A percentile compares a stretch with the other conserved stretches of the same genome.
These are phyloP conservation scores for Carposina sasakii DNA, from an alignment of 1,140 invertebrate genomes.

Conservation along the genomic window DNA sequence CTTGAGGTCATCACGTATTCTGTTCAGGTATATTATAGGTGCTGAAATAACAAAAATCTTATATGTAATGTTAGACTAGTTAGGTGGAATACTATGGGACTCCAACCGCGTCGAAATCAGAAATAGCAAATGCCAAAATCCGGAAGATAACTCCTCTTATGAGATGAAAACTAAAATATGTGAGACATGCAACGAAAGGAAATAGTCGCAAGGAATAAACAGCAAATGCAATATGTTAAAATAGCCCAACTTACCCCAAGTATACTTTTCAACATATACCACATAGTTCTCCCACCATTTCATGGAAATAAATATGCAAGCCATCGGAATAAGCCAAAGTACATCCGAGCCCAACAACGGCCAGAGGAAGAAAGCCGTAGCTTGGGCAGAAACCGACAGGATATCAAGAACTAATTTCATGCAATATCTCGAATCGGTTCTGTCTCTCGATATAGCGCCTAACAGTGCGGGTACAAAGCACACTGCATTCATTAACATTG, in stretches of 20 bases:
- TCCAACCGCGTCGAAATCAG: too few species aligned
- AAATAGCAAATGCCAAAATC: too few species aligned
- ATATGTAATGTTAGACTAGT: too few species aligned
- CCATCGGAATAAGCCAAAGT: slow-evolving; percentile 86
- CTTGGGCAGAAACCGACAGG: slow-evolving; percentile 85
- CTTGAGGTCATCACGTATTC: slow-evolving; percentile 81
- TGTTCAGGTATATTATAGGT: slow-evolving; percentile 61
- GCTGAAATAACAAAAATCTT: slow-evolving; percentile 24
- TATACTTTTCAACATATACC: slow-evolving; percentile 57
- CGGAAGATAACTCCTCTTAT: too few species aligned
- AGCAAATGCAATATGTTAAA: too few species aligned
- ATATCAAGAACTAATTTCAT: slow-evolving; percentile 86
- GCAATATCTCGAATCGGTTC: slow-evolving; percentile 80
- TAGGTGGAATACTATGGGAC: too few species aligned
- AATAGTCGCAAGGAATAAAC: too few species aligned
- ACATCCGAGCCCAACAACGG: slow-evolving; percentile 80
- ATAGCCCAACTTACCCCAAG: slow-evolving; percentile 40
- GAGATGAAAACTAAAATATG: too few species aligned
- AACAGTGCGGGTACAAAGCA: slow-evolving; percentile 84
- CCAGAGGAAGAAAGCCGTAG: slow-evolving; percentile 92
- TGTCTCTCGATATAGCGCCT: slow-evolving; percentile 83
- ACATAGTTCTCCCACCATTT: slow-evolving; percentile 99
- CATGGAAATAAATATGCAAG: slow-evolving; percentile 88
- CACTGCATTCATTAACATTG: slow-evolving; percentile 94
- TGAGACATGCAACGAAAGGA: too few species aligned